Evolutionary conservation across 2,113 vertebrate genomes (phyloP).

Genomic region (Pardalotus punctatus): DNA sequence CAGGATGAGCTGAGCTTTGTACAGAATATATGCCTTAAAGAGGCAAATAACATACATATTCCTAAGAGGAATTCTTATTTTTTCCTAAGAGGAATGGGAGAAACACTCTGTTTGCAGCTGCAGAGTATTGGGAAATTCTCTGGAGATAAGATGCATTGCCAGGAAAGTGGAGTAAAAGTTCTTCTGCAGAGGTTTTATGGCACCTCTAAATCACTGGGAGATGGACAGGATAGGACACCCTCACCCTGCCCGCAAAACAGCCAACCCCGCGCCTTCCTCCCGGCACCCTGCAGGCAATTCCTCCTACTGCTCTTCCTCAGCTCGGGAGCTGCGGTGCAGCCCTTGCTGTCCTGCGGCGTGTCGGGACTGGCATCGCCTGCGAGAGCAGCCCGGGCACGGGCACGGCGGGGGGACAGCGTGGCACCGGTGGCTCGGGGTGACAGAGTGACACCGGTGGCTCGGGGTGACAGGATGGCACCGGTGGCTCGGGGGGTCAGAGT

Average conservation of each 20-base stretch:
- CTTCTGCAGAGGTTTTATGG: not conserved
- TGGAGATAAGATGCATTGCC: not conserved
- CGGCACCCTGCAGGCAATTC: not conserved
- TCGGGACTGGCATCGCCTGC: not conserved
- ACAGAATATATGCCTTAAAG: accelerated
- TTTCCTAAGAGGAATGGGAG: not conserved
- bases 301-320: not conserved
- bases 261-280: not conserved
- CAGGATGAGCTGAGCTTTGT: not conserved
- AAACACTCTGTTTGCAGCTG: not conserved
- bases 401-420: not conserved
- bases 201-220: not conserved
- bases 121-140: not conserved
- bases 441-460: too few species aligned
- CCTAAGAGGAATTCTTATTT: not conserved
- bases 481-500: too few species aligned
- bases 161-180: not conserved
- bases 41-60: not conserved
- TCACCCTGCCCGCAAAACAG: not conserved
- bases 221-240: not conserved
- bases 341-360: not conserved
- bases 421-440: not conserved
- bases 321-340: not conserved
- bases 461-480: too few species aligned
- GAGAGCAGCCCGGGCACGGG: not conserved